phyloP scores from a whole-genome alignment of 2,113 vertebrate genomes.

The Ophthalmolycus amberensis region DNA sequence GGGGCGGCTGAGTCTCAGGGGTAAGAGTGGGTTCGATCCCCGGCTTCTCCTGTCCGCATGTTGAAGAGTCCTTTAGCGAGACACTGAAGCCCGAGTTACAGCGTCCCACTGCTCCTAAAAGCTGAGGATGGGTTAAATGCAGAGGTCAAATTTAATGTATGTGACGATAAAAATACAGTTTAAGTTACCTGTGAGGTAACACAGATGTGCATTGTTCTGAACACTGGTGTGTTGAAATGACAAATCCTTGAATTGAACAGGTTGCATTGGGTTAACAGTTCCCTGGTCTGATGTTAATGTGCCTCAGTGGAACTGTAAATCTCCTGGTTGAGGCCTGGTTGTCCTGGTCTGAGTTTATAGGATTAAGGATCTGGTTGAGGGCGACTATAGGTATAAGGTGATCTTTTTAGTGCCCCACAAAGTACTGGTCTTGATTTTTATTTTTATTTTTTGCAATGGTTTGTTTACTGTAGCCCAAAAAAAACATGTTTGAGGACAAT shows the following conservation, averaged over 20 bases:
- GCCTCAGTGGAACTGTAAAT: background rate
- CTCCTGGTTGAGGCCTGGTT: background rate
- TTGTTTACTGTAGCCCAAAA: background rate
- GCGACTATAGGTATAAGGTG: background rate
- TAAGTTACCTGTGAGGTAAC: background rate
- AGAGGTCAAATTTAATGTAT: background rate
- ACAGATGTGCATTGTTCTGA: background rate
- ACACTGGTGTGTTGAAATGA: background rate
- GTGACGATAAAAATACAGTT: background rate
- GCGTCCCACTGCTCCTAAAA: background rate
- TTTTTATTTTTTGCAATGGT: background rate
- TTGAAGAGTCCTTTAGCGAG: background rate
- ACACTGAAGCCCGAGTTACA: background rate
- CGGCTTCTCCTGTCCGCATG: too few relatives aligned
- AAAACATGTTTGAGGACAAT: background rate
- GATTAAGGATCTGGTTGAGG: background rate
- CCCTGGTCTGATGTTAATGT: background rate
- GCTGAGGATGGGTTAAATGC: background rate
- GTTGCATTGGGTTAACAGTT: background rate
- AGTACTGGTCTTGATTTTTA: background rate
- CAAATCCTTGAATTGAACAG: background rate
- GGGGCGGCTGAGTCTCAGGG: too few relatives aligned
- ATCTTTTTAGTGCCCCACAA: background rate
- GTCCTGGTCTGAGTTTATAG: background rate
- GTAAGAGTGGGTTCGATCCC: too few relatives aligned